Evolutionary conservation across 2,113 vertebrate genomes (phyloP), one percentile per base, ranked within the genome.

Genomic region (Notothenia coriiceps): DNA sequence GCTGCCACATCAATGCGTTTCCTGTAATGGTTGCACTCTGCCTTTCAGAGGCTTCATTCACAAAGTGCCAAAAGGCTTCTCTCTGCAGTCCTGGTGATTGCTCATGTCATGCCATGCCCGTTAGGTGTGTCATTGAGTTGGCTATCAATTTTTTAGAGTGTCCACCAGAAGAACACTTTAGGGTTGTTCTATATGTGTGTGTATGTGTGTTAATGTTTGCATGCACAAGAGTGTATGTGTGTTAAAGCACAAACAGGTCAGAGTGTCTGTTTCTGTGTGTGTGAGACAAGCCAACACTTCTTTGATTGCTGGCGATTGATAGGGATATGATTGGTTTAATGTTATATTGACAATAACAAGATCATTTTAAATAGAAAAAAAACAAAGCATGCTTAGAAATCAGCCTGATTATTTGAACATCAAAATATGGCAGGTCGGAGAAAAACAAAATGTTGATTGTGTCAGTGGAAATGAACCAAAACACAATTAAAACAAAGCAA

Each of bases 41-140:
- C 82, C 90, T 87, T 94, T 82, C 82, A 68, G 70, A 61, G 75
- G 54, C 49, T 70, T 77, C 82, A 87, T 91, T 92, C 89, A 82
- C 65, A 84, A 90, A 87, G 82, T 60, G 83, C 88, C 79, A 79
- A 75, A 87, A 82, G 84, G 85, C 86, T 62, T 87, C 90, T 90
- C 46, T 59, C 69, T 49, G 66, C 70, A 46, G 77, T 74, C 63
- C 46, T 66, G 74, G 73, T 85, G 88, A 90, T 77, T 88, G 82
- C 61, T 88, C 87, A 71, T 82, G 83, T 83, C 86, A 79, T 56
- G 61, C 64, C 33, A 43, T 75, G 86, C 70, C 88, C 35, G 25
- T 47, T 73, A 55, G 67, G 65, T 69, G 83, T 72, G 79, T 78
- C 77, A 78, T 60, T 57, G 80, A 62, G 69, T 65, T 80, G 57